Conservation (phyloP, 35 echinoderm and acorn worm genomes). For the Apostichopus parvimensis region DNA sequence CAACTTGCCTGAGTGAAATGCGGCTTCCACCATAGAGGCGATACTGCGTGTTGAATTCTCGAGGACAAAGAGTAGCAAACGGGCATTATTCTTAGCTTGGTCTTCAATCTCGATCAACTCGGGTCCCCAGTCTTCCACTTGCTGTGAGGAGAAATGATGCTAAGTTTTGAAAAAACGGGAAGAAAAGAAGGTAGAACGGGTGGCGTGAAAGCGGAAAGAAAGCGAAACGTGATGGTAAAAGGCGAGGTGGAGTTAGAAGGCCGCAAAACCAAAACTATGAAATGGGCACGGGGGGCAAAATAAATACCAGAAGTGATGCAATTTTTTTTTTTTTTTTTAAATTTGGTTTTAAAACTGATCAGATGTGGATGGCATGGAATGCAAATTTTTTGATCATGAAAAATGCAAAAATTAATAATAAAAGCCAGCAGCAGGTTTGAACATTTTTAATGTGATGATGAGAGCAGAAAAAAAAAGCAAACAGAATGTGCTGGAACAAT, state of each 20-base stretch:
- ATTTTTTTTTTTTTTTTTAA: too few species aligned
- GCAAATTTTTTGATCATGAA: too few species aligned
- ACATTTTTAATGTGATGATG: background rate
- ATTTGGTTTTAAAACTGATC: too few species aligned
- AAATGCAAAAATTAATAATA: too few species aligned
- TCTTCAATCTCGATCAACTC: slow-evolving; percentile 97
- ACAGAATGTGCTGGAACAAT: too few species aligned
- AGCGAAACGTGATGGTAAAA: background rate
- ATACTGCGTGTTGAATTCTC: slow-evolving; percentile 88
- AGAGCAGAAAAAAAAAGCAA: background rate
- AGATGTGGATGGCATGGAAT: too few species aligned
- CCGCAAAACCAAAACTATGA: background rate
- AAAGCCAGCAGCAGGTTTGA: too few species aligned
- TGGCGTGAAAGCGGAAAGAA: background rate
- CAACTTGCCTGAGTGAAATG: slow-evolving; percentile 84
- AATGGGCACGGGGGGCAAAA: background rate
- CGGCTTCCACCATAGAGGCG: slow-evolving; percentile 93
- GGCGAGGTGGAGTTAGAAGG: background rate
- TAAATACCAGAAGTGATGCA: background rate
- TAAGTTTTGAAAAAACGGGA: slow-evolving; percentile 36
- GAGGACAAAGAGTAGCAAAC: slow-evolving; percentile 91
- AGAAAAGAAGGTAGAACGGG: slow-evolving; percentile 2
- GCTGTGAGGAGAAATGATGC: slow-evolving; percentile 67
- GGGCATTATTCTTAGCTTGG: slow-evolving; percentile 83
- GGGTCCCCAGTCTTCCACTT: slow-evolving; percentile 90